Conservation (phyloP, 2,888 invertebrate species). For the Busseola fusca region DNA sequence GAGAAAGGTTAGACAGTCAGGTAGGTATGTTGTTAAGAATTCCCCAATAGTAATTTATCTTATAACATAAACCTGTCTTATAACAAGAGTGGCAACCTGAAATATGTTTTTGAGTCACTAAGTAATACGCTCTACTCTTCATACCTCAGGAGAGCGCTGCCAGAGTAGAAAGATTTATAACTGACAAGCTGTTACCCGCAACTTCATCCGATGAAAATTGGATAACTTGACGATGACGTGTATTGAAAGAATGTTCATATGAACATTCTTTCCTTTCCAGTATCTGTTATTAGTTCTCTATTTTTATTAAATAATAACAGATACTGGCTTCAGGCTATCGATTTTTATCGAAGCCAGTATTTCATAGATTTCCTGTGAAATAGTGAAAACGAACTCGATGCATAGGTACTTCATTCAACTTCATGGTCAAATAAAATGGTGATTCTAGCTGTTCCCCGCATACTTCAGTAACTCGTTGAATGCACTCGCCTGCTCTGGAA, state of each 20-base stretch:
- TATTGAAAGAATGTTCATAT: conserved; percentile 14
- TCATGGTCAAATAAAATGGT: conserved; percentile 15
- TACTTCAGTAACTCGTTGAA: conserved; percentile 18
- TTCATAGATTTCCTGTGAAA: too few species aligned
- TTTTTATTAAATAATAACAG: conserved; percentile 8
- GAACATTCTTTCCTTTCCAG: too few species aligned
- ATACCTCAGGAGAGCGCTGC: conserved; percentile 14
- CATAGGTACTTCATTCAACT: conserved; percentile 19
- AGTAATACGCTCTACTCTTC: conserved; percentile 15
- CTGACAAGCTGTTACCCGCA: conserved; percentile 17
- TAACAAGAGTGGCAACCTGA: background rate
- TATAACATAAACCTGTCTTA: background rate
- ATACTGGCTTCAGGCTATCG: background rate
- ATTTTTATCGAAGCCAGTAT: too few species aligned
- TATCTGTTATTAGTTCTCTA: too few species aligned
- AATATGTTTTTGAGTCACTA: conserved; percentile 8
- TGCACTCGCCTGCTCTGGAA: conserved; percentile 9
- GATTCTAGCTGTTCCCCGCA: conserved; percentile 1
- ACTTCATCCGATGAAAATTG: conserved; percentile 19
- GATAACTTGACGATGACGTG: conserved; percentile 19
- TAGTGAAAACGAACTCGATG: conserved; percentile 3
- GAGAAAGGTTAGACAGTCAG: background rate
- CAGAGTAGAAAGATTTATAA: conserved; percentile 34
- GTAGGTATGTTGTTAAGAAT: background rate
- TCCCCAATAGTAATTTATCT: background rate